Percentiles rank a stretch among this genome's conserved stretches.
These are phyloP conservation scores for Brachyhypopomus gauderio DNA, from an alignment of 2,113 vertebrate species.

Conservation along the genomic window DNA sequence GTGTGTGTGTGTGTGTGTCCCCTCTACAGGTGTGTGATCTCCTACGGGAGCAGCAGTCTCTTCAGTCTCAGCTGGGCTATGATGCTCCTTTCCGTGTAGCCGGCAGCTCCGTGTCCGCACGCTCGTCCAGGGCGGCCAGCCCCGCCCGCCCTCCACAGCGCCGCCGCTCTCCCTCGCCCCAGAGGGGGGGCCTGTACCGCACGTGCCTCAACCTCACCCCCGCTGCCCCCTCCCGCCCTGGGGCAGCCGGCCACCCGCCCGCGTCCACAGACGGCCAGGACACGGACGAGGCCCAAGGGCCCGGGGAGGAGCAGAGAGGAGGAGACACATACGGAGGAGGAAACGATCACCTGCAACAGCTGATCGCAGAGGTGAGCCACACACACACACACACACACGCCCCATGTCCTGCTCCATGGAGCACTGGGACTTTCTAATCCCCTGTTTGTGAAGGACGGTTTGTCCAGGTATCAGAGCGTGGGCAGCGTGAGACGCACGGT, in stretches of 20 bases:
- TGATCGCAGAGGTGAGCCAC: constrained; percentile 85
- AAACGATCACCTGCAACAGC: constrained; percentile 81
- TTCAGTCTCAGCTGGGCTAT: constrained; percentile 86
- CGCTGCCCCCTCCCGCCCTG: constrained; percentile 73
- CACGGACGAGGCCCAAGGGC: constrained; percentile 22
- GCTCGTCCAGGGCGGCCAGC: constrained; percentile 82
- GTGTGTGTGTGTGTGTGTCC: constrained; percentile 6
- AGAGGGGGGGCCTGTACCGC: constrained; percentile 78
- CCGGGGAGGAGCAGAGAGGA: constrained; percentile 26
- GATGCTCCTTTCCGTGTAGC: constrained; percentile 69
- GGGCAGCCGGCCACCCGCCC: constrained; percentile 13
- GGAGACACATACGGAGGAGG: constrained; percentile 52
- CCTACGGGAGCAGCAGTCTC: constrained; percentile 87
- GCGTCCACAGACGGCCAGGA: constrained; percentile 32
- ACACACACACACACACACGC: too few species aligned
- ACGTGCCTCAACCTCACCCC: constrained; percentile 87
- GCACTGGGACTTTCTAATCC: too few species aligned
- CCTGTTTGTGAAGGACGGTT: too few species aligned
- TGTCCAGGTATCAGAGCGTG: too few species aligned
- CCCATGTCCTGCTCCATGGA: too few species aligned
- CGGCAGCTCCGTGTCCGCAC: constrained; percentile 63
- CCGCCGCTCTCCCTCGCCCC: constrained; percentile 55
- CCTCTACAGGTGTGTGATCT: constrained; percentile 84
- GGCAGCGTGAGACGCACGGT: too few species aligned
- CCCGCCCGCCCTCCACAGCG: constrained; percentile 66